Percentiles rank a stretch among this genome's conserved stretches.
Conservation (phyloP, 2,797 vertebrate species). For the Enteromius unitaeniatus region DNA sequence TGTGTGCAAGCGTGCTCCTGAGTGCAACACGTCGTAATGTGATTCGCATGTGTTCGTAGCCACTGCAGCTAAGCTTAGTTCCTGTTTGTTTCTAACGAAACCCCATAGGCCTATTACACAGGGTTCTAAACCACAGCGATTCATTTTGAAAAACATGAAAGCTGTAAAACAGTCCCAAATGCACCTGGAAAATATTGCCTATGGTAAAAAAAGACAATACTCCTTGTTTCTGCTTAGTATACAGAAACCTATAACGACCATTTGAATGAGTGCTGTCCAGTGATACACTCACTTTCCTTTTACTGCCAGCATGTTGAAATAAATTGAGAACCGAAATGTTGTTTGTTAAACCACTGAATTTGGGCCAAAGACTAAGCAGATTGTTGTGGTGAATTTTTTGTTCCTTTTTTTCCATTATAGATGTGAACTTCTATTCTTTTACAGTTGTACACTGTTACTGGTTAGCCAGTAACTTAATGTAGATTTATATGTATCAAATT, state of each 20-base stretch:
- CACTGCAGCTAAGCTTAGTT: background rate
- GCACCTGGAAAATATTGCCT: constrained; percentile 50
- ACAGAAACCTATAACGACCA: background rate
- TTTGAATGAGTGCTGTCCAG: background rate
- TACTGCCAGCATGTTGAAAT: background rate
- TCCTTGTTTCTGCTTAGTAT: background rate
- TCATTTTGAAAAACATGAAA: constrained; percentile 67
- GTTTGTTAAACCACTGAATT: background rate
- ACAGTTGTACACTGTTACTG: background rate
- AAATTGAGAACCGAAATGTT: background rate
- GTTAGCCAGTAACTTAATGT: too few species aligned
- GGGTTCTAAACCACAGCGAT: constrained; percentile 52
- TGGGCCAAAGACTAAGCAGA: background rate
- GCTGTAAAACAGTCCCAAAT: constrained; percentile 58
- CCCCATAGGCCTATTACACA: constrained; percentile 62
- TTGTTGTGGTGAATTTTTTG: background rate
- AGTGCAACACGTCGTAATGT: background rate
- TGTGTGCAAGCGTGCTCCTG: background rate
- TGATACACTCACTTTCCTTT: background rate
- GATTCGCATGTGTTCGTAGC: background rate
- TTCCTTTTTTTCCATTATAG: background rate
- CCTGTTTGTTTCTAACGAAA: constrained; percentile 34
- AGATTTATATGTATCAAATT: too few species aligned
- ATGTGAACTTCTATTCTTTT: background rate
- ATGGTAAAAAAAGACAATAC: constrained; percentile 30